These are phyloP conservation scores for Tachysurus vachellii DNA, from an alignment of 2,113 vertebrate genomes.

Conservation along the genomic window DNA sequence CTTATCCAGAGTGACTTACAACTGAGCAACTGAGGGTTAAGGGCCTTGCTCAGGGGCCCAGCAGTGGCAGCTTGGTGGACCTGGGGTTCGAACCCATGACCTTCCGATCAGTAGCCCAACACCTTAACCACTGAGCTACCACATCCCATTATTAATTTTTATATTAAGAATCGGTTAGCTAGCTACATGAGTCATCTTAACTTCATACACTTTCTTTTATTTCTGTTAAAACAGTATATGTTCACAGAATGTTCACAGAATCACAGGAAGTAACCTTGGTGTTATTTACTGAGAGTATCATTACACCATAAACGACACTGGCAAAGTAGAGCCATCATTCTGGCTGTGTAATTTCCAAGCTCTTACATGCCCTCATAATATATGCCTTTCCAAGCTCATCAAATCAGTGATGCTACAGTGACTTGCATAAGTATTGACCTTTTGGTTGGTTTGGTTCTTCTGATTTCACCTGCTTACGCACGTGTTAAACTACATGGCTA, in stretches of 20 bases:
- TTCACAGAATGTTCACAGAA: neutral
- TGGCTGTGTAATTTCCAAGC: neutral
- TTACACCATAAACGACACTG: neutral
- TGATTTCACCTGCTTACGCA: neutral
- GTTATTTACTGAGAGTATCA: neutral
- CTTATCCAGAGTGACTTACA: no score
- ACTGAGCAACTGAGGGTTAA: no score
- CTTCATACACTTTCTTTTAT: neutral
- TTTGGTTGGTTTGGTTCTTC: neutral
- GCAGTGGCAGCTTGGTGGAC: no score
- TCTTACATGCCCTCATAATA: neutral
- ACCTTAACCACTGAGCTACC: no score
- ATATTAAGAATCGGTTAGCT: neutral
- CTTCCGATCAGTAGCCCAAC: no score
- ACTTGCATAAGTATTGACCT: neutral
- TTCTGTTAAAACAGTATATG: neutral
- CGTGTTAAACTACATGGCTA: neutral
- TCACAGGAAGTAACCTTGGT: neutral
- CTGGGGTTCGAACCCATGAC: no score
- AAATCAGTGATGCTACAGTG: neutral
- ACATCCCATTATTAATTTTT: no score
- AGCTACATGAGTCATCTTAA: neutral
- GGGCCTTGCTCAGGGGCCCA: no score
- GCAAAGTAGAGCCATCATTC: neutral
- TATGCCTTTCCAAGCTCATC: neutral